Base-by-base conservation (phyloP, 2,888 invertebrate species). In the Petrolisthes manimaculis region DNA sequence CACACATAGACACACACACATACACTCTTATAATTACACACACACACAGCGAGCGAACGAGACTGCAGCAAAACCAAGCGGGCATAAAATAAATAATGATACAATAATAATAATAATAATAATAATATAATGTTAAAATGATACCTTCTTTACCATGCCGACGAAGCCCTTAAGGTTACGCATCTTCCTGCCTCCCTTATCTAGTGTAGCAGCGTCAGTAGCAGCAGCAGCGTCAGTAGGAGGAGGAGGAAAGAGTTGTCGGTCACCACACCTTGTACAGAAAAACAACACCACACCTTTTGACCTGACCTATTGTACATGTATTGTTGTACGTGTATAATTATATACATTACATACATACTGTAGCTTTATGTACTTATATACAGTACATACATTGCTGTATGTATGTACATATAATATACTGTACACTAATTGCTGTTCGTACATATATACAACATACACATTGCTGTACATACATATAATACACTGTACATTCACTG, bases 101-200 rank as follows among this genome's bases (percentile, higher is more conserved):
- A 61, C 9, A 75, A 21, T 9, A 75, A 80, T 24, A 8, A 24
- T 5, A 18, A 78, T 37, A 37, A 37, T 37, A 37, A 37, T 37
- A 37, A 37, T 37, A 37, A 2, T 37, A 37, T 37, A 37, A 37
- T 37, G 37, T 37, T 37, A 37, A 37, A 37, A 37, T 37, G 37
- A 37, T 85, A 85, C 85, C 85, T 85, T 85, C 51, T 85, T 85
- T 54, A 85, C 85, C 85, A 85, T 85, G 21, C 85, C 85, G 5
- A 85, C 85, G 85, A 85, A 85, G 79, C 85, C 85, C 5, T 79
- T 78, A 0, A 85, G 79, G 79, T 85, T 79, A 51, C 77, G 61
- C 85, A 85, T 85, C 79, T 53, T 85, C 8, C 85, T 56, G 69
- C 69, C 75, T 85, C 67, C 75, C 14, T 83, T 74, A 54, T 74